A percentile compares a stretch with the other conserved stretches of the same genome.
Evolutionary conservation across 1,140 invertebrate genomes (phyloP).

Genomic region (honey bee (Apis mellifera)): Amel_HAv3.1 CM009937.2:968501-969000

Average conservation of each 20-base stretch:
- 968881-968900: too few relatives aligned
- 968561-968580: slow-evolving; percentile 9
- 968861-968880: too few relatives aligned
- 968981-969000: not conserved
- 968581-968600: not conserved
- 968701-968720: not conserved
- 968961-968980: not conserved
- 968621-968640: not conserved
- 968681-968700: not conserved
- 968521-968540: slow-evolving; percentile 38
- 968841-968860: too few relatives aligned
- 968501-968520: slow-evolving; percentile 38
- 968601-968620: slow-evolving; percentile 18
- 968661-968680: not conserved
- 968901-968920: not conserved
- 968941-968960: not conserved
- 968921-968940: not conserved
- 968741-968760: not conserved
- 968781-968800: not conserved
- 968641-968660: too few relatives aligned
- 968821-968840: too few relatives aligned
- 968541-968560: not conserved
- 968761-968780: not conserved
- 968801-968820: not conserved
- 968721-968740: not conserved